phyloP scores from a whole-genome alignment of 2,113 vertebrate genomes.

The Uria lomvia region DNA sequence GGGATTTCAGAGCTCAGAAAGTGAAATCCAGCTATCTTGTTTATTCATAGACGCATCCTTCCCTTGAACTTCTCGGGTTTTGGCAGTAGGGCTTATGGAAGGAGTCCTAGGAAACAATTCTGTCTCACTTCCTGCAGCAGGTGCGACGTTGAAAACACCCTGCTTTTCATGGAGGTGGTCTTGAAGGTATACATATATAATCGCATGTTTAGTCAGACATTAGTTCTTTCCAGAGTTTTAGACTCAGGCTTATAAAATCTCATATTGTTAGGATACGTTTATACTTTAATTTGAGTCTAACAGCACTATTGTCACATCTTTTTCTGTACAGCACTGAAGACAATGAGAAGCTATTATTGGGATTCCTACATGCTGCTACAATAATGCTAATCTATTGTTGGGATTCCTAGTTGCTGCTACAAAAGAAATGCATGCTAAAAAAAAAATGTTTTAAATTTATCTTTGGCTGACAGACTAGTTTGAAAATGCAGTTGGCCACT shows the following conservation, averaged over 20 bases:
- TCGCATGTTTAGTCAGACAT: background rate
- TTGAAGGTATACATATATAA: background rate
- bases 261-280: background rate
- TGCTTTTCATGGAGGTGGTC: background rate
- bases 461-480: background rate
- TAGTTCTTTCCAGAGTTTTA: background rate
- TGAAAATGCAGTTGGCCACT: slow-evolving; percentile 5
- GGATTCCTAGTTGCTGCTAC: background rate
- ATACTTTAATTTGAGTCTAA: background rate
- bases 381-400: background rate
- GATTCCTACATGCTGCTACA: background rate
- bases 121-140: background rate
- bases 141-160: background rate
- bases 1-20: background rate
- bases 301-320: background rate
- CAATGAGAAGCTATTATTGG: background rate
- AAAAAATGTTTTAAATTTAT: background rate
- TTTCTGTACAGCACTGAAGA: background rate
- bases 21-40: background rate
- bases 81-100: background rate
- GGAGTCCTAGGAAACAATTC: background rate
- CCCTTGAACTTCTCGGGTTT: background rate
- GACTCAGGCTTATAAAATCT: background rate
- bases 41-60: background rate
- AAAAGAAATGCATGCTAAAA: background rate